These are phyloP conservation scores for Periparus ater DNA, from an alignment of 2,797 vertebrate species.

Conservation along the genomic window DNA sequence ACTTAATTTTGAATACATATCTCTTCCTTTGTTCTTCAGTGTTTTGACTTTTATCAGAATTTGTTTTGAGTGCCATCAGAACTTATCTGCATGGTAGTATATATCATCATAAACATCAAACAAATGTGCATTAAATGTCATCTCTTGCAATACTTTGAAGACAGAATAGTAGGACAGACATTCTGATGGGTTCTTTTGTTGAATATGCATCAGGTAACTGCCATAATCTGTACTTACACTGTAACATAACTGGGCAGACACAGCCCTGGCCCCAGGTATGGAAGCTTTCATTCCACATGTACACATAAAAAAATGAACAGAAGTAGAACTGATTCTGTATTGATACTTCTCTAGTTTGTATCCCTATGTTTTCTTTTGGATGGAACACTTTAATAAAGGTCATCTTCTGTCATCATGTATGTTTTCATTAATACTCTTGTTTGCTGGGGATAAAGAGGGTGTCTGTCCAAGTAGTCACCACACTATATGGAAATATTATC, in stretches of 20 bases:
- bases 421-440: neutral
- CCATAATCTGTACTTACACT: neutral
- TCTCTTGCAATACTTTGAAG: neutral
- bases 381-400: neutral
- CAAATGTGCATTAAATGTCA: neutral
- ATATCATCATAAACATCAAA: neutral
- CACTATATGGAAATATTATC: neutral
- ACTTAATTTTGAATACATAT: neutral
- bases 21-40: neutral
- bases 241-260: neutral
- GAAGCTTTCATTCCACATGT: neutral
- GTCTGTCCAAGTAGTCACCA: neutral
- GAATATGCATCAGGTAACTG: neutral
- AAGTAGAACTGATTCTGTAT: neutral
- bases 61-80: neutral
- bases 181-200: neutral
- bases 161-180: neutral
- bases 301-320: neutral
- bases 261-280: neutral
- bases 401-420: neutral
- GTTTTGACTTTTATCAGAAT: neutral
- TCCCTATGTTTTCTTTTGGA: neutral
- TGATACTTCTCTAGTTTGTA: neutral
- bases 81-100: neutral
- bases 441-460: neutral